These are phyloP conservation scores for Phortica okadai DNA, from an alignment of 2,888 invertebrate genomes.

Conservation along the genomic window DNA sequence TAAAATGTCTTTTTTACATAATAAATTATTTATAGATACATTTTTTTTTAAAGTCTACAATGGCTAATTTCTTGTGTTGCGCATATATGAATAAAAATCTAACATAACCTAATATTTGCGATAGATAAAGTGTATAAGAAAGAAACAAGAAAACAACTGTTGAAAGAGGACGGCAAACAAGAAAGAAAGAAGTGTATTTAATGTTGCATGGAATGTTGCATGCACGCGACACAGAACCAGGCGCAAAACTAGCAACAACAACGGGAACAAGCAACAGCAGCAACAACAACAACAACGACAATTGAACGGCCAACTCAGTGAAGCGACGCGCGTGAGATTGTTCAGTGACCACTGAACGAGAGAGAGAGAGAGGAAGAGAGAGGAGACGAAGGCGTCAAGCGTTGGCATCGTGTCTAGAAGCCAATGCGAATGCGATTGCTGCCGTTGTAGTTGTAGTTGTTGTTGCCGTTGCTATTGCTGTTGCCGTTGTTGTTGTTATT, in stretches of 20 bases:
- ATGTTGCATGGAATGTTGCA: conserved; percentile 53
- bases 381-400: conserved; percentile 12
- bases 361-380: conserved; percentile 22
- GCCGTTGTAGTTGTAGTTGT: conserved; percentile 7
- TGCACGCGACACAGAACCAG: conserved; percentile 60
- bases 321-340: conserved; percentile 34
- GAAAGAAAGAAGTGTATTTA: conserved; percentile 9
- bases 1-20: no score
- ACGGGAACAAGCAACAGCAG: conserved; percentile 35
- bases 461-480: conserved; percentile 4
- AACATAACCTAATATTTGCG: no score
- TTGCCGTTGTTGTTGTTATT: not conserved
- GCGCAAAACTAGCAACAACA: conserved; percentile 36
- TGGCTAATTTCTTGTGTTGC: no score
- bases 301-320: conserved; percentile 48
- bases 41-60: no score
- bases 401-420: not conserved
- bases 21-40: no score
- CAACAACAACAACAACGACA: conserved; percentile 7
- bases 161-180: not conserved
- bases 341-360: not conserved
- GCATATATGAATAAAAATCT: no score
- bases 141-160: not conserved
- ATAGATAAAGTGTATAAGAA: not conserved
- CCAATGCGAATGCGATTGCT: not conserved